Evolutionary conservation across 2,888 invertebrate genomes (phyloP).

Genomic region (Boloria selene): DNA sequence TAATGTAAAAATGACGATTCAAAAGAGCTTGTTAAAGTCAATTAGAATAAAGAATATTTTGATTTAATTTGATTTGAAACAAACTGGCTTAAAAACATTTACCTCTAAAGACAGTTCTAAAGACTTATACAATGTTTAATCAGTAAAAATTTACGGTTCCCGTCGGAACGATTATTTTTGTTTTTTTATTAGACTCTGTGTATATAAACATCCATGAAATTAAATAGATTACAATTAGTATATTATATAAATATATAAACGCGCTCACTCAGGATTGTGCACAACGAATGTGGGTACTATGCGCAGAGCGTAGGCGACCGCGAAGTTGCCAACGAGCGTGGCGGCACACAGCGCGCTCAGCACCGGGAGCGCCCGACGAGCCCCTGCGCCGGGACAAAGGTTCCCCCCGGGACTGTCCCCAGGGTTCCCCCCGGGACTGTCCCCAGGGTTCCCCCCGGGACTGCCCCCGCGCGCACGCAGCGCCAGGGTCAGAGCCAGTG

Average conservation of each 20-base stretch:
- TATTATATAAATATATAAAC: no score
- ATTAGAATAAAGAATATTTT: no score
- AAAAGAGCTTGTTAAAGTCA: no score
- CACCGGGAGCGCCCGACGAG: slow-evolving; percentile 51
- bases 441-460: slow-evolving; percentile 51
- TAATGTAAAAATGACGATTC: no score
- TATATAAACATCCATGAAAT: no score
- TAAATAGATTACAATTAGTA: no score
- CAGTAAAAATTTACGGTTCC: no score
- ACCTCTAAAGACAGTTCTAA: not conserved
- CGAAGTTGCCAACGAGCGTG: slow-evolving; percentile 50
- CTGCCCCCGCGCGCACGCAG: slow-evolving; percentile 50
- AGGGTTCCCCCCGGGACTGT: slow-evolving; percentile 53
- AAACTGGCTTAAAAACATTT: no score
- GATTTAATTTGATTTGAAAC: no score
- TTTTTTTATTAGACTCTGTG: no score
- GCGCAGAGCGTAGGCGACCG: slow-evolving; percentile 60
- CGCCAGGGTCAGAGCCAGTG: slow-evolving; percentile 59
- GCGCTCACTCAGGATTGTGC: slow-evolving; percentile 68
- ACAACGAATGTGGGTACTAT: slow-evolving; percentile 68
- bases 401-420: slow-evolving; percentile 53
- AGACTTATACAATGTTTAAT: not conserved
- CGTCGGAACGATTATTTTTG: no score
- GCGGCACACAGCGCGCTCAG: slow-evolving; percentile 52
- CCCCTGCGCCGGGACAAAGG: slow-evolving; percentile 44